Evolutionary conservation across 1,140 invertebrate species (phyloP).

Genomic region (Lutraria rhynchaena): DNA sequence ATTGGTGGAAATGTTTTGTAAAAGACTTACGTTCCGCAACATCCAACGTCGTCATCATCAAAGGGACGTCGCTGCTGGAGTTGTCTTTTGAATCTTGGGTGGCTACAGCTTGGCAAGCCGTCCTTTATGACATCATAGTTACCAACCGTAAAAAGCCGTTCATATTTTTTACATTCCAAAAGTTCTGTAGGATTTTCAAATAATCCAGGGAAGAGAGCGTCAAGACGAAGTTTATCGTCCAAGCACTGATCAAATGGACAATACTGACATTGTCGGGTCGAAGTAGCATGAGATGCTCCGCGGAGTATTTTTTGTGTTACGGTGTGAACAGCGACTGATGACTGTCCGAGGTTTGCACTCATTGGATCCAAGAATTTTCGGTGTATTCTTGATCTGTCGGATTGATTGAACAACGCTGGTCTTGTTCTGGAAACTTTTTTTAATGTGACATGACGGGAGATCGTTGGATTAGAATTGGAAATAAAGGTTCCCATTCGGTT

Average conservation of each 20-base stretch:
- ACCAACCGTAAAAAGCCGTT: constrained; percentile 40
- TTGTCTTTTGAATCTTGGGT: constrained; percentile 50
- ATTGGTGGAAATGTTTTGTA: no score
- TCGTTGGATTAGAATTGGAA: no score
- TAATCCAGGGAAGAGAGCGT: constrained; percentile 44
- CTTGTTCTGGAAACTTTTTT: constrained; percentile 8
- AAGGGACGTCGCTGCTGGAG: constrained; percentile 3
- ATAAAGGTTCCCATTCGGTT: no score
- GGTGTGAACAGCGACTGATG: background rate
- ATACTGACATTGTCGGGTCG: constrained; percentile 43
- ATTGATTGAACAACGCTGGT: background rate
- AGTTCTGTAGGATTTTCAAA: constrained; percentile 51
- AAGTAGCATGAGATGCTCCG: no score
- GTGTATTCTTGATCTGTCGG: constrained; percentile 3
- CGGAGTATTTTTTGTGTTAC: constrained; percentile 15
- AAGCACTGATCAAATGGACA: constrained; percentile 58
- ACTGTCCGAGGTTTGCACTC: background rate
- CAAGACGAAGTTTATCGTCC: constrained; percentile 43
- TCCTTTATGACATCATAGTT: constrained; percentile 49
- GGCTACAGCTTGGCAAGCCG: constrained; percentile 42
- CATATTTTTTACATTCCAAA: constrained; percentile 43
- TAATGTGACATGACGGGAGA: no score
- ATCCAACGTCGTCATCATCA: constrained; percentile 52
- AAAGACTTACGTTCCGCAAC: constrained; percentile 55
- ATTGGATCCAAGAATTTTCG: constrained; percentile 39